Base-by-base conservation (phyloP, 2,797 vertebrate species). In the Sebastes taczanowskii region DNA sequence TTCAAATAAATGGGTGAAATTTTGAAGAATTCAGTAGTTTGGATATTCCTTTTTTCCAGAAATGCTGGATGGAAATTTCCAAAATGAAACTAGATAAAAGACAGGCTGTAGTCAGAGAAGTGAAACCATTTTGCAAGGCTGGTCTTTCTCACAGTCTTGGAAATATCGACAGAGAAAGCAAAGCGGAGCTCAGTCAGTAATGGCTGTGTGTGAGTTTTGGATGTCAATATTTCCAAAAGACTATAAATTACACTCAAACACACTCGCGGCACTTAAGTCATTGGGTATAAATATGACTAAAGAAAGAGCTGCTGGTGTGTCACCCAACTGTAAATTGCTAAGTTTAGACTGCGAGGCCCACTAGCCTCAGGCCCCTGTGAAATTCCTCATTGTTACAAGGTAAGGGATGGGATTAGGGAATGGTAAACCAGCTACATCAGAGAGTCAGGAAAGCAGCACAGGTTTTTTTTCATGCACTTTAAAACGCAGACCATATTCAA, bases 321-420 rank as follows among this genome's bases (percentile, higher is more conserved):
- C 94, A 95, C 84, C 92, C 84, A 91, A 92, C 91, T 93, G 92
- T 80, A 93, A 95, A 93, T 90, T 66, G 75, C 81, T 84, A 86
- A 80, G 78, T 92, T 95, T 92, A 93, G 93, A 87, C 77, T 32
- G 64, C 7, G 22, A 80, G 55, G 58, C 78, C 86, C 68, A 25
- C 76, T 81, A 87, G 77, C 82, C 56, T 73, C 94, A 79, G n/a
- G 29, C 38, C 55, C 52, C 61, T 90, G 92, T 85, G 92, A 96
- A 94, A 96, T 96, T 96, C 94, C 94, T 92, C 92, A 93, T 49
- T 78, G 58, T 79, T 74, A 76, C 18, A 90, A 86, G 61, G 86
- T 59, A 84, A 68, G 71, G 56, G 65, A 74, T 82, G 67, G 29
- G 82, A 90, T 88, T 80, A 91, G 42, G 71, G 71, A 73, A 76